Evolutionary conservation across 2,888 invertebrate species (phyloP).

Genomic region (Drosophila subsilvestris): DNA sequence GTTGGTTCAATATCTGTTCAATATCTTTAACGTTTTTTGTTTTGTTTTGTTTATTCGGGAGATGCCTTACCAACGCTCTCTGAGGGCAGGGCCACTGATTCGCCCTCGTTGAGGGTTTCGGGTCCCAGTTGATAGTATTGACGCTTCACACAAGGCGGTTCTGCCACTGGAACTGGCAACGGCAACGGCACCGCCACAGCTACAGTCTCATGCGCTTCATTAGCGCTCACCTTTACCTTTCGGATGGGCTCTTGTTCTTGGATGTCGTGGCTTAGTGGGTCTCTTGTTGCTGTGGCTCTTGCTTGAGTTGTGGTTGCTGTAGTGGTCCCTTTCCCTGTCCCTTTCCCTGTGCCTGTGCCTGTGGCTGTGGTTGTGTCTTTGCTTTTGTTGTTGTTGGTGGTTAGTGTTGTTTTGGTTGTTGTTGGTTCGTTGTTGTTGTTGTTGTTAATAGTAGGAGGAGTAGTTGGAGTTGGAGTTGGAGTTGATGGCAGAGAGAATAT

Average conservation of each 20-base stretch:
- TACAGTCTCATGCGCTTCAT: slow-evolving; percentile 58
- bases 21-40: slow-evolving; percentile 18
- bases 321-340: slow-evolving; percentile 24
- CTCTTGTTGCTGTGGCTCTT: slow-evolving; percentile 10
- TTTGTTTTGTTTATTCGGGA: slow-evolving; percentile 9
- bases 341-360: slow-evolving; percentile 16
- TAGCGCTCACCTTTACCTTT: slow-evolving; percentile 76
- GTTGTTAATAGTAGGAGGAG: slow-evolving; percentile 69
- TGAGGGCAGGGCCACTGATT: slow-evolving; percentile 37
- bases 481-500: slow-evolving; percentile 79
- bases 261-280: slow-evolving; percentile 20
- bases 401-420: slow-evolving; percentile 49
- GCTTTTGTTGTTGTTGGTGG: slow-evolving; percentile 18
- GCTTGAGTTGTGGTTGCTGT: slow-evolving; percentile 14
- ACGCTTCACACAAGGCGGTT: slow-evolving; percentile 77
- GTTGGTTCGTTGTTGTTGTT: slow-evolving; percentile 78
- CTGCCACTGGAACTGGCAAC: slow-evolving; percentile 45
- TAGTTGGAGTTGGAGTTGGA: slow-evolving; percentile 71
- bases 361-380: slow-evolving; percentile 14
- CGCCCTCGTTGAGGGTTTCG: slow-evolving; percentile 67
- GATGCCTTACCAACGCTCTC: slow-evolving; percentile 69
- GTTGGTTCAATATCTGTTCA: no score
- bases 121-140: slow-evolving; percentile 81
- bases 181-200: slow-evolving; percentile 41
- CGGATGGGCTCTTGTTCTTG: slow-evolving; percentile 58